These are phyloP conservation scores for Anarhynchus alexandrinus DNA, from an alignment of 2,113 vertebrate genomes.

Conservation along the genomic window DNA sequence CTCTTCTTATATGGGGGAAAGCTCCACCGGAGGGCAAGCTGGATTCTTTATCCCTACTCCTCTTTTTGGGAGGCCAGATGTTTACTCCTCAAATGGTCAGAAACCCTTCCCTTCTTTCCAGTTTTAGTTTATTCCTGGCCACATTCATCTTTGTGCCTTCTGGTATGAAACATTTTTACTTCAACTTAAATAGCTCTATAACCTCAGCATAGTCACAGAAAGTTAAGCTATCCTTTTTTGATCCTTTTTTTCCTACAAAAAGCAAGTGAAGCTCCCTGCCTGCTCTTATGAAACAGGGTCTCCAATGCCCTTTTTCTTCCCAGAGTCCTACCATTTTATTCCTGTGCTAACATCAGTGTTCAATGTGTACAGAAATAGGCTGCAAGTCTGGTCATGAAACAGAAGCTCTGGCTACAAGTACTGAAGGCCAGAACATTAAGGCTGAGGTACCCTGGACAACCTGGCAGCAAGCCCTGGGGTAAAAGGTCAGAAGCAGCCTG, in stretches of 20 bases:
- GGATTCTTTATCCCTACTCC: neutral
- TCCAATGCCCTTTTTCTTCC: neutral
- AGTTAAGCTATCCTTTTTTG: neutral
- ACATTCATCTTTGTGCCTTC: slow-evolving; percentile 3
- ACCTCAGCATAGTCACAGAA: neutral
- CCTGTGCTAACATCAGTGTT: neutral
- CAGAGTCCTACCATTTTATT: neutral
- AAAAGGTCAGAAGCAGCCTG: neutral
- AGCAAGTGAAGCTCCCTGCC: neutral
- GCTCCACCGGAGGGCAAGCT: neutral
- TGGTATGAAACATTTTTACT: slow-evolving; percentile 13
- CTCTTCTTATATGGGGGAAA: neutral
- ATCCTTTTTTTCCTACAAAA: neutral
- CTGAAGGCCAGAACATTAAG: neutral
- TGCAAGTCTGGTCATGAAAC: neutral
- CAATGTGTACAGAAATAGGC: neutral
- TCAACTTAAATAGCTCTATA: neutral
- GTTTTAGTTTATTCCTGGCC: neutral
- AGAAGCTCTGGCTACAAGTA: neutral
- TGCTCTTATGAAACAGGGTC: neutral
- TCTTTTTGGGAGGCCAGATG: neutral
- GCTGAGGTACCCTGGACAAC: neutral
- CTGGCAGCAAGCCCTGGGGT: neutral
- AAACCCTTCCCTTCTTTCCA: neutral
- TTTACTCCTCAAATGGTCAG: neutral